Evolutionary conservation across 2,797 vertebrate genomes (phyloP), one percentile per base, ranked within the genome.

Genomic region (Hirundo rustica): DNA sequence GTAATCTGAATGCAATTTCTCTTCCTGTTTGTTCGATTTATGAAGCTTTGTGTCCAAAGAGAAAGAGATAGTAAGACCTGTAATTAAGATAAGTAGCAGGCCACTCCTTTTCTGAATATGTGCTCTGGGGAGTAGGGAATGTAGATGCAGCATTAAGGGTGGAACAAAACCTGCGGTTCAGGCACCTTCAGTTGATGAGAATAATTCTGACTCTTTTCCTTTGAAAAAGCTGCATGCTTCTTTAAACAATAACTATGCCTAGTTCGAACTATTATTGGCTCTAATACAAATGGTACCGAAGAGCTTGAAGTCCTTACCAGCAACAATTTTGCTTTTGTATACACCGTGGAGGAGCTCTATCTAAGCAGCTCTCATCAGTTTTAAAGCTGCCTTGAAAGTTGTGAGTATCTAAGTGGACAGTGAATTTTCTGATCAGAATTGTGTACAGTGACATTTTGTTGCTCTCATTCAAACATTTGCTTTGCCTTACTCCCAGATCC

Each of bases 11-110:
- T 77, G 86, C 90, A 73, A 64, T 70, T 92, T 94, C 83, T 92
- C 77, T 95, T 95, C 86, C 91, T 92, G 89, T 92, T 94, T 95
- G 91, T 93, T 91, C 44, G 4, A 87, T 89, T 91, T 93, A 70
- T 77, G 71, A 75, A 93, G 85, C 77, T 95, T 86, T 95, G 82
- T 95, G 78, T 89, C 91, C 85, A 38, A 66, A 79, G 88, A 93
- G 82, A 93, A 94, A 75, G 82, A 94, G 84, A 91, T 90, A 87
- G 88, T 34, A 58, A 88, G 85, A 83, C 85, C 79, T 88, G 70
- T 93, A 95, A 92, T 95, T 93, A 95, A 93, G 92, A 88, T 89
- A 91, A 94, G 74, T 85, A 85, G 55, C 54, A 67, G 76, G 44
- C 47, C 80, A 32, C 85, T 89, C 74, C 76, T 87, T 75, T 89